phyloP scores from a whole-genome alignment of 2,888 invertebrate species.

The Drosophila cracens region DNA sequence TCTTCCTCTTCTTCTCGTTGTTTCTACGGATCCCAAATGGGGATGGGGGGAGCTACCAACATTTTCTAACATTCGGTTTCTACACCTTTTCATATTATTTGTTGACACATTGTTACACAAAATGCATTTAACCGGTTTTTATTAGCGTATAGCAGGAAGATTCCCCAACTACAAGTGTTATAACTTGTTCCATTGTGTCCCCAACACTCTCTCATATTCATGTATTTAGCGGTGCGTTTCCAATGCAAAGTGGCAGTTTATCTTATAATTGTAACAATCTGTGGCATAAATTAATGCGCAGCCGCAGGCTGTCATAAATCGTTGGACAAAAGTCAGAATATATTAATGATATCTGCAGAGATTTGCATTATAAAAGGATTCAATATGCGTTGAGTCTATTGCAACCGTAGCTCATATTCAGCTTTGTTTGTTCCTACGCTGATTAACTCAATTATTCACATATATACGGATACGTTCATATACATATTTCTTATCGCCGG shows the following conservation, averaged over 20 bases:
- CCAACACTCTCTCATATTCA: slow-evolving; percentile 11
- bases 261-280: slow-evolving; percentile 79
- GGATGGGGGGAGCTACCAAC: slow-evolving; percentile 19
- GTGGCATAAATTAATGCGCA: slow-evolving; percentile 60
- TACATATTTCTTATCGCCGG: slow-evolving; percentile 41
- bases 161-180: background rate
- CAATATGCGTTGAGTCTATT: slow-evolving; percentile 8
- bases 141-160: slow-evolving; percentile 23
- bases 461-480: background rate
- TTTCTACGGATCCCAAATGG: slow-evolving; percentile 24
- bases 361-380: slow-evolving; percentile 74
- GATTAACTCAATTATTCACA: slow-evolving; percentile 1
- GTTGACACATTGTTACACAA: slow-evolving; percentile 82
- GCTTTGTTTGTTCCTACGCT: background rate
- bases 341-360: slow-evolving; percentile 53
- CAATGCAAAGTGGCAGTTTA: slow-evolving; percentile 76
- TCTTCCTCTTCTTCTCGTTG: slow-evolving; percentile 28
- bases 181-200: slow-evolving; percentile 25
- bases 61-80: slow-evolving; percentile 51
- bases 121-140: slow-evolving; percentile 77
- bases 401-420: slow-evolving; percentile 2
- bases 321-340: slow-evolving; percentile 46
- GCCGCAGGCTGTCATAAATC: slow-evolving; percentile 64
- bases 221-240: slow-evolving; percentile 73
- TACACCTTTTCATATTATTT: slow-evolving; percentile 60